Evolutionary conservation across 2,797 vertebrate species (phyloP).

Genomic region (Gallirallus australis): DNA sequence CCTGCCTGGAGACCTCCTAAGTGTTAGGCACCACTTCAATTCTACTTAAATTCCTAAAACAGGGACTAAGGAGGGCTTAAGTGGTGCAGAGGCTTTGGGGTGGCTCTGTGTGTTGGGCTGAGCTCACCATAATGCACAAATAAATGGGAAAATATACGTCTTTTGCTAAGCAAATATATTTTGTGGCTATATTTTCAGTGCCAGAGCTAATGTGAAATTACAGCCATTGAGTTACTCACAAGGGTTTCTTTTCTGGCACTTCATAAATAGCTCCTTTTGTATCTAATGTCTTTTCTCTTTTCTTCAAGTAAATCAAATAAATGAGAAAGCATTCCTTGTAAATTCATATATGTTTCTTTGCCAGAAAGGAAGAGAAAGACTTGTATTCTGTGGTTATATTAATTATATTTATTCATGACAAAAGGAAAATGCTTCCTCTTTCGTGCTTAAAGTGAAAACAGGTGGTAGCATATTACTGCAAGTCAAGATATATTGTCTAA

Average conservation of each 20-base stretch:
- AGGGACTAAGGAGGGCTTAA: neutral
- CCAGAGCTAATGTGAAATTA: neutral
- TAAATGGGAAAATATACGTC: neutral
- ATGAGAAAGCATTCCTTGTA: neutral
- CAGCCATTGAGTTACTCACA: neutral
- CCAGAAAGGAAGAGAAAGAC: neutral
- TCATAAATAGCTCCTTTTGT: neutral
- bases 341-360: neutral
- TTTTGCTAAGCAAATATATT: conserved; percentile 2
- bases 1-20: neutral
- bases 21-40: neutral
- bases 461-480: neutral
- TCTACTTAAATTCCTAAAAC: neutral
- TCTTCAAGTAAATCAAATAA: neutral
- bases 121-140: neutral
- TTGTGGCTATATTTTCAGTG: neutral
- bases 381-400: neutral
- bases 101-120: neutral
- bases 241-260: neutral
- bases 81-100: neutral
- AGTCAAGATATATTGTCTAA: neutral
- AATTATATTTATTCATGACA: neutral
- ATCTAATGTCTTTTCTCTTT: neutral
- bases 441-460: neutral
- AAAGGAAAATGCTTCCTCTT: neutral